Evolutionary conservation across 2,888 invertebrate genomes (phyloP), one percentile per base, ranked within the genome.

Genomic region (Spisula solida): DNA sequence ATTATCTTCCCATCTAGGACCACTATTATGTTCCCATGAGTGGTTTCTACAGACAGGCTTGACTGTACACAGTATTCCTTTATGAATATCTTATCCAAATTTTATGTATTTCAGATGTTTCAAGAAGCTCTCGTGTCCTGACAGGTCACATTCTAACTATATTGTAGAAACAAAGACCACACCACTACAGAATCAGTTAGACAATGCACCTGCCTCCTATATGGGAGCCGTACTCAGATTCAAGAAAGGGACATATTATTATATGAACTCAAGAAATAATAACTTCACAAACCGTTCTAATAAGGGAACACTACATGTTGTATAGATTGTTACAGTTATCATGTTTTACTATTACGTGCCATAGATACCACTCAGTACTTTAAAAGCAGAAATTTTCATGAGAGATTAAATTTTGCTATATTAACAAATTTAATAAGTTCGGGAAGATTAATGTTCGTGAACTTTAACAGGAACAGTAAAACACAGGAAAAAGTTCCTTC

Each of bases 171-270:
- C 89, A 20, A 94, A 94, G 81, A 90, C 90, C 29, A 86, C 91
- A 60, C 87, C 88, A 60, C 87, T 96, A 80, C 93, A 96, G 87
- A 93, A 93, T 60, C 93, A 94, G 85, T 93, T 96, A 60, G 93
- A 96, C 93, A 95, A 95, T 88, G 96, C 96, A 20, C 96, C 96
- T n/a, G 96, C 96, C 8, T 96, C 96, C 0, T 96, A 95, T 85
- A 93, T 94, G 80, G 96, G 96, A 25, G 95, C 93, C 1, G 91
- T 96, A 16, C 93, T 96, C 10, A 93, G 91, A 85, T 94, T 96
- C 81, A 94, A 92, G 84, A 90, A 90, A 70, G 96, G 96, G 25
- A 94, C 89, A 6, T 96, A 96, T 88, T 92, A 96, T 91, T 96
- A 95, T 90, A 96, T 96, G 94, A 96, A 96, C 85, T 95, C 96